Base-by-base conservation (phyloP, 2,797 vertebrate species). In the Decapterus maruadsi region DNA sequence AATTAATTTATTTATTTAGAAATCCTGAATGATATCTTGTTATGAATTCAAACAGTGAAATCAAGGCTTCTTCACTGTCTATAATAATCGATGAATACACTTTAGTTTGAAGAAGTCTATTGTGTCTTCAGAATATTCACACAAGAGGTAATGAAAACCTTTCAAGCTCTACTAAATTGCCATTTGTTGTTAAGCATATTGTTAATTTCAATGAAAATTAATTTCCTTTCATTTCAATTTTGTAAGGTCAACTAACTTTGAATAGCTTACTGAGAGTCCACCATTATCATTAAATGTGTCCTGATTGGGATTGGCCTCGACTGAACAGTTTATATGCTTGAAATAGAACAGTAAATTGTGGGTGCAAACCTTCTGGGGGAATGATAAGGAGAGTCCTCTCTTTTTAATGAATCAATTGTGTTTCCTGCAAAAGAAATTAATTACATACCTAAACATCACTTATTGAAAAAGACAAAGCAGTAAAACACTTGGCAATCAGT, bases 371-470 rank as follows among this genome's bases (percentile, higher is more conserved):
- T 90, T 87, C 71, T 82, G 92, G 93, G 93, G 84, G 84, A 90
- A 91, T 11, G 93, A 95, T 95, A 94, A 95, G 92, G 74, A 88
- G 77, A 93, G 94, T 91, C 87, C 88, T 88, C 89, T 86, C 46
- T 89, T 93, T 95, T 93, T 92, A 95, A 95, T 95, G 91, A 96
- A 94, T 95, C 93, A 94, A 94, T 95, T 95, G 94, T 95, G 93
- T 94, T 90, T 86, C 76, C 80, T 88, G 89, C 82, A 82, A 94
- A 93, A 93, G 71, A 94, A 95, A 95, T 95, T 93, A 95, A 96
- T 95, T 93, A 94, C 80, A 87, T 85, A 92, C 89, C 91, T 94
- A 94, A 94, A 95, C 95, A 94, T 94, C 85, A 68, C 87, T 86
- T 89, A 90, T 94, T 94, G 86, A 92, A 95, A 92, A 77, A 89